phyloP scores from a whole-genome alignment of 2,888 invertebrate genomes.

The Lasioglossum zephyrum region DNA sequence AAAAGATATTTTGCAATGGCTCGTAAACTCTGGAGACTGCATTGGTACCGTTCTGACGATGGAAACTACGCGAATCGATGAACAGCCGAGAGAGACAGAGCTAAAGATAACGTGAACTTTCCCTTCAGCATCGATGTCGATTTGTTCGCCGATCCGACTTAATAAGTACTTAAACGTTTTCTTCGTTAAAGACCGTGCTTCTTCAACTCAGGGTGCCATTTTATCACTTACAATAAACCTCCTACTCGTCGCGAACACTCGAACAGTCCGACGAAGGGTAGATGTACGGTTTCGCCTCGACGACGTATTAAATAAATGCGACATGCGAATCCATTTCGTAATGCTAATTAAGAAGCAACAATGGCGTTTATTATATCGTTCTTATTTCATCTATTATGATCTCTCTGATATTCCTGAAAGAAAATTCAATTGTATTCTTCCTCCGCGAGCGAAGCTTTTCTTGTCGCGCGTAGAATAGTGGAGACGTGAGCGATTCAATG shows the following conservation, averaged over 20 bases:
- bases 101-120: constrained; percentile 6
- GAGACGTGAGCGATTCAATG: constrained; percentile 46
- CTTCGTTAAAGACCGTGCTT: constrained; percentile 74
- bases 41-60: constrained; percentile 15
- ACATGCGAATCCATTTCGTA: constrained; percentile 32
- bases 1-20: background rate
- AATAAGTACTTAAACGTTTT: constrained; percentile 60
- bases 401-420: constrained; percentile 34
- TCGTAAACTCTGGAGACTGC: background rate
- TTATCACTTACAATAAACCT: constrained; percentile 58
- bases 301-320: constrained; percentile 13
- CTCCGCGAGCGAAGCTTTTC: constrained; percentile 42
- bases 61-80: background rate
- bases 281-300: constrained; percentile 25
- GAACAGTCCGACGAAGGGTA: constrained; percentile 34
- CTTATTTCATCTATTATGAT: constrained; percentile 43
- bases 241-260: constrained; percentile 51
- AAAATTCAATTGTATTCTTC: constrained; percentile 44
- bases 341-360: constrained; percentile 8
- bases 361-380: constrained; percentile 28
- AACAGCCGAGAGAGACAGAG: background rate
- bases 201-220: constrained; percentile 83
- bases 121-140: constrained; percentile 2
- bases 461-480: constrained; percentile 58
- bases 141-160: constrained; percentile 29